Evolutionary conservation across 2,797 vertebrate genomes (phyloP).

Genomic region (Scolopax rusticola): DNA sequence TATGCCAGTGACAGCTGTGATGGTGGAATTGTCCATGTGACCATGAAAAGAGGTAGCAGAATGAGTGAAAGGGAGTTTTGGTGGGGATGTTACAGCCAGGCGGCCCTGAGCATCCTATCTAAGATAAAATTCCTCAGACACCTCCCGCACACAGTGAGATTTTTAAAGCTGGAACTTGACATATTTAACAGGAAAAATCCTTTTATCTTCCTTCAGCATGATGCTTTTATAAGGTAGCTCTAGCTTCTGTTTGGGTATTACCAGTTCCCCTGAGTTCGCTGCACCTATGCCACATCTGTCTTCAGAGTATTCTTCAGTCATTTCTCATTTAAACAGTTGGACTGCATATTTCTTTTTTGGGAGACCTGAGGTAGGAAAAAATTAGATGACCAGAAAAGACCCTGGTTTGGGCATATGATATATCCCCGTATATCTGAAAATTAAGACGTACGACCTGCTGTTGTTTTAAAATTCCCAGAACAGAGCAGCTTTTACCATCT

Average conservation of each 20-base stretch:
- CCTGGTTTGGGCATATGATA: background rate
- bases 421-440: background rate
- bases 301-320: background rate
- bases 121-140: background rate
- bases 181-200: background rate
- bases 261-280: background rate
- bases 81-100: background rate
- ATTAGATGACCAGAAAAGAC: background rate
- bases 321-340: background rate
- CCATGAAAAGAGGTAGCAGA: background rate
- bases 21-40: background rate
- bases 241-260: background rate
- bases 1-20: background rate
- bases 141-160: background rate
- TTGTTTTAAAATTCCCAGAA: slow-evolving; percentile 23
- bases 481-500: slow-evolving; percentile 21
- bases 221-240: background rate
- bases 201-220: background rate
- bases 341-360: background rate
- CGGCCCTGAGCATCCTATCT: background rate
- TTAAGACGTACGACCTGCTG: background rate
- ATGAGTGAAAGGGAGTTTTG: background rate
- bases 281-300: background rate
- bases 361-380: background rate
- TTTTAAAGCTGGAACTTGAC: background rate